Conservation (phyloP, 1,140 invertebrate species). For the Drosophila burlai region DNA sequence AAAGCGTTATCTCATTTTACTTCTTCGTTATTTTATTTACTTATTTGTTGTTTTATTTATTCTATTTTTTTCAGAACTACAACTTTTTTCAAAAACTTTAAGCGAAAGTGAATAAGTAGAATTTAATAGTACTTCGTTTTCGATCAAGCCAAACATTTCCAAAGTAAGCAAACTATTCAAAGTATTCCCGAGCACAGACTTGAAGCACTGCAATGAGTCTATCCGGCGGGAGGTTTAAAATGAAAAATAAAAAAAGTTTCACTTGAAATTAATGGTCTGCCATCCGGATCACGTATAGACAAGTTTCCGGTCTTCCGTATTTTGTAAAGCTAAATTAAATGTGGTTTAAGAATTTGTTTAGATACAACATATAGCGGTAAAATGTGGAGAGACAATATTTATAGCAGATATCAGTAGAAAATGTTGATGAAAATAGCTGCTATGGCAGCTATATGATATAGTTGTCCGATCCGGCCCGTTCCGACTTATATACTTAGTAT, state of each 20-base stretch:
- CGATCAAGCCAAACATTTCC: slow-evolving; percentile 19
- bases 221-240: neutral
- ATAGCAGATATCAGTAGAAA: neutral
- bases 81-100: neutral
- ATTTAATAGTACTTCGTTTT: slow-evolving; percentile 31
- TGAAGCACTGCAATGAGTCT: slow-evolving; percentile 1
- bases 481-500: too few relatives aligned
- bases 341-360: neutral
- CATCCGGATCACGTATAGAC: slow-evolving; percentile 7
- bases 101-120: neutral
- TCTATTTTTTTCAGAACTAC: neutral
- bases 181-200: neutral
- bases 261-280: too few relatives aligned
- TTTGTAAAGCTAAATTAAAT: neutral
- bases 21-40: neutral
- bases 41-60: neutral
- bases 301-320: slow-evolving; percentile 4
- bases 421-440: neutral
- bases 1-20: neutral
- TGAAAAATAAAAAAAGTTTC: slow-evolving; percentile 12
- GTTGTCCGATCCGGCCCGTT: too few relatives aligned
- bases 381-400: neutral
- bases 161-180: slow-evolving; percentile 11
- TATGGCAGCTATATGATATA: neutral
- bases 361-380: neutral